phyloP scores from a whole-genome alignment of 2,113 vertebrate species.

The Hyperopisus bebe region DNA sequence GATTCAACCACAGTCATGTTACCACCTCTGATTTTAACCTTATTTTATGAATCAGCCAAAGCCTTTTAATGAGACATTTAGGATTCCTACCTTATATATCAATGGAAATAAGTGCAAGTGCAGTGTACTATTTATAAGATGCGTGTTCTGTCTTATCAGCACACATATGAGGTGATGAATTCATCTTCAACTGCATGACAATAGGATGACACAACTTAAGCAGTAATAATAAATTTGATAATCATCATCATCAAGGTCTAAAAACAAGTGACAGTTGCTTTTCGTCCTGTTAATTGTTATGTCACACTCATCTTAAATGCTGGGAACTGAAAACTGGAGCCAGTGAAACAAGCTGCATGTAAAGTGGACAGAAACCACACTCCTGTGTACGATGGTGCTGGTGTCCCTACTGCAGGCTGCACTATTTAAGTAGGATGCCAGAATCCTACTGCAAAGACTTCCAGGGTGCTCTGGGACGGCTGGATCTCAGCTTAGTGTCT shows the following conservation, averaged over 20 bases:
- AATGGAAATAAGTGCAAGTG: background rate
- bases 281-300: background rate
- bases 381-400: background rate
- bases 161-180: background rate
- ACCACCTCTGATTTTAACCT: background rate
- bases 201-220: background rate
- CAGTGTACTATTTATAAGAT: background rate
- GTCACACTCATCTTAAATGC: background rate
- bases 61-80: background rate
- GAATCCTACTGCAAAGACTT: conserved; percentile 54
- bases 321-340: background rate
- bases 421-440: conserved; percentile 50
- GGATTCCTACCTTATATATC: background rate
- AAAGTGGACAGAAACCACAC: background rate
- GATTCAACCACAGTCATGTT: background rate
- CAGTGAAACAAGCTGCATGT: background rate
- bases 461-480: conserved; percentile 57
- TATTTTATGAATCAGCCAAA: background rate
- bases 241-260: background rate
- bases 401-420: conserved; percentile 45
- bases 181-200: background rate
- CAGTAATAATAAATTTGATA: background rate
- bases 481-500: conserved; percentile 45
- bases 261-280: background rate
- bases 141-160: background rate